Evolutionary conservation across 2,113 vertebrate species (phyloP), one percentile per base, ranked within the genome.

Genomic region (Corydoras maculifer): DNA sequence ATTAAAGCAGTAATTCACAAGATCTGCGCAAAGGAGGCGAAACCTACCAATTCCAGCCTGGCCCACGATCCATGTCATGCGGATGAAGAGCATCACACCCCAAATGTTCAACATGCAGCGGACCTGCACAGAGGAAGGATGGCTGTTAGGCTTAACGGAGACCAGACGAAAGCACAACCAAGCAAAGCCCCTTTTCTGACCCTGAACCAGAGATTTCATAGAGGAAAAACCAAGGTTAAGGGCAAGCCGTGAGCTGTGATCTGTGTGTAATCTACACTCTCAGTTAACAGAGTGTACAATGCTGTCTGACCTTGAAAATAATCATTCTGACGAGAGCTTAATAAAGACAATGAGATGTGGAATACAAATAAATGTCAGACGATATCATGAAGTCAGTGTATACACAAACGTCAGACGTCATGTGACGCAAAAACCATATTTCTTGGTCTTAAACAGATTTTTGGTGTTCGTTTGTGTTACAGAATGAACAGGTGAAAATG

Each of bases 81-180:
- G 92, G 83, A 99, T 99, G 84, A 99, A 99, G 57, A 99, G 94
- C 96, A 99, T 99, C 80, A 99, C 97, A 60, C 96, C 97, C 96
- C 97, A 99, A 61, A 99, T 99, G 89, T 99, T 99, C 83, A 99
- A 83, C 97, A 99, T 98, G 79, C 96, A 99, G 84, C 97, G 94
- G 57, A 99, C 95, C 97, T 99, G 85, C 62, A 79, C 63, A 82
- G 66, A 80, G 25, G 79, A 79, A 53, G 65, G 57, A 13, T 43
- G 74, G 77, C 77, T 70, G 66, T 74, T 73, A 60, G 66, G 65
- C 48, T 18, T 58, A 5, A 74, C 61, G 75, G 14, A 64, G 55
- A 72, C 58, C 6, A 18, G 18, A 8, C 5, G 9, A 53, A 65
- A 25, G 18, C 18, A 25, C 18, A 25, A 25, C 18, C 18, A 25